Conservation (phyloP, 1,140 invertebrate species). For the Panagrolaimus sp. region DNA sequence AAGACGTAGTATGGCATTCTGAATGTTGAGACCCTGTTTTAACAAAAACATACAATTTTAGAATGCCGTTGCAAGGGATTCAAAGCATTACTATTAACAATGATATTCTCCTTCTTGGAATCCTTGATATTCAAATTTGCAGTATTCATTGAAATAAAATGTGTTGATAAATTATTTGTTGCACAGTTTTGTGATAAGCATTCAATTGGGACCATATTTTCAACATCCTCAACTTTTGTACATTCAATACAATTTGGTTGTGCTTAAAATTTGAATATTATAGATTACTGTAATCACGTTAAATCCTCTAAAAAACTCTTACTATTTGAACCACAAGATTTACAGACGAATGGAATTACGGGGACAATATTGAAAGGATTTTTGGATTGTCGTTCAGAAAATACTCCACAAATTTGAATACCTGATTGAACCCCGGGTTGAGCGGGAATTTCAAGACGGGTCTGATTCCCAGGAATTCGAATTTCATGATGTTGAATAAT, state of each 20-base stretch:
- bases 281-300: no score
- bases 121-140: conserved; percentile 2
- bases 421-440: conserved; percentile 28
- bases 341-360: conserved; percentile 42
- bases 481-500: conserved; percentile 33
- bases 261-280: no score
- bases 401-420: conserved; percentile 46
- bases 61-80: conserved; percentile 11
- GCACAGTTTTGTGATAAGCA: conserved; percentile 25
- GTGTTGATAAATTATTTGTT: conserved; percentile 7
- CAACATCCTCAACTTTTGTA: conserved; percentile 34
- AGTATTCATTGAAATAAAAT: conserved; percentile 12
- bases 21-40: no score
- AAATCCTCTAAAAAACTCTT: no score
- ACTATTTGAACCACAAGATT: conserved; percentile 23
- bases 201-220: conserved; percentile 17
- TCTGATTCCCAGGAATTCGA: conserved; percentile 39
- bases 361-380: conserved; percentile 34
- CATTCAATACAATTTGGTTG: conserved; percentile 35
- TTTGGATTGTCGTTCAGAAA: conserved; percentile 22
- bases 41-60: conserved; percentile 1
- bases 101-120: not conserved
- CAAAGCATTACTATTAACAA: conserved; percentile 5
- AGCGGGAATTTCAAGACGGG: conserved; percentile 30
- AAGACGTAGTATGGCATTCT: no score